A percentile compares a stretch with the other conserved stretches of the same genome.
Evolutionary conservation across 1,140 invertebrate genomes (phyloP).

Genomic region (Sarcophaga peregrina): DNA sequence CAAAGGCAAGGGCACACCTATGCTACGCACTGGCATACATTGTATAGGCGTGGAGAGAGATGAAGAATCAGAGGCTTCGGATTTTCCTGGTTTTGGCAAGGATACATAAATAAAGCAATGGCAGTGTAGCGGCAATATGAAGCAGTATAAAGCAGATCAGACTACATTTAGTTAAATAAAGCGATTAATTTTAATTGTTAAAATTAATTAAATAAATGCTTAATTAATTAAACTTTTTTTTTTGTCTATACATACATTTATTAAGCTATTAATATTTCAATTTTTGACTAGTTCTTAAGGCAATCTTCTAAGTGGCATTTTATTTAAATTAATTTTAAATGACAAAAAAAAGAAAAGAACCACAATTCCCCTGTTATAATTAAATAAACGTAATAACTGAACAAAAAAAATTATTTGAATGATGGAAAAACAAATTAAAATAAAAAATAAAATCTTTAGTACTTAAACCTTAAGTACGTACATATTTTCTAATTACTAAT

Average conservation of each 20-base stretch:
- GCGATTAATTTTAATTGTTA: constrained; percentile 10
- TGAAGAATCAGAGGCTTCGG: constrained; percentile 63
- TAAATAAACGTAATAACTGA: too few species aligned
- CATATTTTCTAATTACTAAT: background rate
- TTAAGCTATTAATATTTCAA: background rate
- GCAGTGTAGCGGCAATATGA: background rate
- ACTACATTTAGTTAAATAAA: constrained; percentile 2
- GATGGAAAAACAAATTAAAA: background rate
- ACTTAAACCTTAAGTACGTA: background rate
- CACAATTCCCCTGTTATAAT: background rate
- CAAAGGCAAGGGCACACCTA: constrained; percentile 70
- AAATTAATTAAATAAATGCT: background rate
- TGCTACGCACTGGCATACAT: constrained; percentile 69
- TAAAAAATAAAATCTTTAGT: background rate
- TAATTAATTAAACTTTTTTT: background rate
- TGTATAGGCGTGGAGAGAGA: constrained; percentile 67
- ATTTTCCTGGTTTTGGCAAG: constrained; percentile 45
- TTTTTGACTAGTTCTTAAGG: constrained; percentile 16
- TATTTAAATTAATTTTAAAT: background rate
- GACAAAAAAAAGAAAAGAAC: background rate
- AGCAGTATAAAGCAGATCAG: background rate
- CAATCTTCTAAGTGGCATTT: constrained; percentile 18
- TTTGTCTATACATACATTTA: constrained; percentile 13
- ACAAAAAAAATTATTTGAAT: background rate
- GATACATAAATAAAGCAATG: constrained; percentile 22